Evolutionary conservation across 2,797 vertebrate species (phyloP).

Genomic region (Pangasius djambal): DNA sequence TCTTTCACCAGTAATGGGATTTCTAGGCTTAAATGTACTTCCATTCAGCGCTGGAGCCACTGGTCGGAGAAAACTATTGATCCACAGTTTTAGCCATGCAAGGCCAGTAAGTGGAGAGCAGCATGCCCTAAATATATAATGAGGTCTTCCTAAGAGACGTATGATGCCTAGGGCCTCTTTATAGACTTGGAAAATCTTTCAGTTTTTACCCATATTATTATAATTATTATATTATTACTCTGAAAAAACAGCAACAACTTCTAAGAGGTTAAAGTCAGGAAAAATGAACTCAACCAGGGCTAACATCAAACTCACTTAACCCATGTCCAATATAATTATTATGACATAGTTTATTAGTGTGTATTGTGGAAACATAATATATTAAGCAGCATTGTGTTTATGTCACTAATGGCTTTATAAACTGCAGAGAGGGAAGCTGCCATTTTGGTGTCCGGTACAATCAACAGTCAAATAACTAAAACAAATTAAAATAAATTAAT

Average conservation of each 20-base stretch:
- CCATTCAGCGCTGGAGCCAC: constrained; percentile 64
- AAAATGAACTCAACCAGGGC: background rate
- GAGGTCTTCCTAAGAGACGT: constrained; percentile 63
- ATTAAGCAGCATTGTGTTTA: background rate
- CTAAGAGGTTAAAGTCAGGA: background rate
- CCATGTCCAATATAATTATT: background rate
- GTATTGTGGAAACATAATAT: background rate
- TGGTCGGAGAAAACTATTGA: constrained; percentile 76
- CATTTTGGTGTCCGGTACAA: background rate
- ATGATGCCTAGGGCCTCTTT: background rate
- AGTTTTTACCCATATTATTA: background rate
- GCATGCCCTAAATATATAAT: constrained; percentile 73
- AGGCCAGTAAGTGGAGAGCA: constrained; percentile 66
- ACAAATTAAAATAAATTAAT: background rate
- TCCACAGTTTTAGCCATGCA: constrained; percentile 74
- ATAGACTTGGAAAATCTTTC: background rate
- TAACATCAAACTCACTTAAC: too few species aligned
- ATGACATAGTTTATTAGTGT: background rate
- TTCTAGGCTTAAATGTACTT: constrained; percentile 75
- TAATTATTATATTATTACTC: background rate
- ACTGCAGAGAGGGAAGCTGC: background rate
- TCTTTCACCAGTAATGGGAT: constrained; percentile 74
- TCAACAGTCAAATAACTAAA: background rate
- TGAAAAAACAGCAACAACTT: background rate
- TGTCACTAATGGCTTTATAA: background rate